Percentiles rank a stretch among this genome's conserved stretches.
These are phyloP conservation scores for Nettapus auritus DNA, from an alignment of 2,113 vertebrate species.

Conservation along the genomic window DNA sequence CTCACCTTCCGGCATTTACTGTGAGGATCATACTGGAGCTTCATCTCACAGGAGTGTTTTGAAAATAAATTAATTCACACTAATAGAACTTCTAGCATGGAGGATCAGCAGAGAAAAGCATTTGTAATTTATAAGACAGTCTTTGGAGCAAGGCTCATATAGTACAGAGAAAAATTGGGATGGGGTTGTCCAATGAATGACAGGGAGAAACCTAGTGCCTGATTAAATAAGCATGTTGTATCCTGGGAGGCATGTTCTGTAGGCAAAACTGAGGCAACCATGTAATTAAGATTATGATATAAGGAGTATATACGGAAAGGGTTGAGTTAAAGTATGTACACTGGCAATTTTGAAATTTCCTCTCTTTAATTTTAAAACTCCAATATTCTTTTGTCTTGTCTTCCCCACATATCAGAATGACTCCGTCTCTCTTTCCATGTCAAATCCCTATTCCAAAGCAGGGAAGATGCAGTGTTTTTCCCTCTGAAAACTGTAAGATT, in stretches of 20 bases:
- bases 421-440: accelerated
- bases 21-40: background rate
- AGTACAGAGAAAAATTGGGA: background rate
- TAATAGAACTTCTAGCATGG: background rate
- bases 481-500: background rate
- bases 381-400: background rate
- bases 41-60: background rate
- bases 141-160: background rate
- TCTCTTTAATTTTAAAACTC: background rate
- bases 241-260: background rate
- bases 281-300: background rate
- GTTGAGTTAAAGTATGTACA: background rate
- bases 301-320: background rate
- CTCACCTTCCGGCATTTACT: background rate
- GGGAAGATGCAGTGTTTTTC: background rate
- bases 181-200: background rate
- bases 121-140: background rate
- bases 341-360: background rate
- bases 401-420: background rate
- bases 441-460: background rate
- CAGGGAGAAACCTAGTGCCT: background rate
- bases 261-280: background rate
- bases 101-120: background rate
- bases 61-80: constrained; percentile 7
- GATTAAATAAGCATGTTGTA: background rate